Evolutionary conservation across 2,797 vertebrate species (phyloP).

Genomic region (Carduelis carduelis): DNA sequence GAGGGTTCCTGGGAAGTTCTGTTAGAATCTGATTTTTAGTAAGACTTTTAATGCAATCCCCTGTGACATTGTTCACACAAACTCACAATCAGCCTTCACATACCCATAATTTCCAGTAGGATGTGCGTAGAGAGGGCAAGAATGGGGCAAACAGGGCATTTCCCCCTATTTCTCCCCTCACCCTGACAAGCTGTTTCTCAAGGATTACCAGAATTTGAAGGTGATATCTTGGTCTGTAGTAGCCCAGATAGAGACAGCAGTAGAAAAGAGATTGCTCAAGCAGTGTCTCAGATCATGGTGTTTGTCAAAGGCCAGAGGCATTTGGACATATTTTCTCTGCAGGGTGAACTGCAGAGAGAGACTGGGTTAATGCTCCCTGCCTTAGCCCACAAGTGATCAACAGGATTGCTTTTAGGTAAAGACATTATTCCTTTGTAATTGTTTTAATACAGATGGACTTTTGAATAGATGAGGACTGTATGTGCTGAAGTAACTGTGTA

Average conservation of each 20-base stretch:
- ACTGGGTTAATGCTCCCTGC: background rate
- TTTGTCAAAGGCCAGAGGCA: background rate
- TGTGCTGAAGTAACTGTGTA: background rate
- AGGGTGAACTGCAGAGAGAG: background rate
- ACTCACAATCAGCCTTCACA: background rate
- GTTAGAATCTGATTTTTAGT: background rate
- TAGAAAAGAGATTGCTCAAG: background rate
- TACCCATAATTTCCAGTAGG: background rate
- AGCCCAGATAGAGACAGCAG: background rate
- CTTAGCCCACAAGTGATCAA: background rate
- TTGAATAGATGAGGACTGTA: background rate
- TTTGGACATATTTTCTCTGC: background rate
- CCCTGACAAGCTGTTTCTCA: background rate
- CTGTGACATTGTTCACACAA: background rate
- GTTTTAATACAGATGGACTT: background rate
- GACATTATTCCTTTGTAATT: background rate
- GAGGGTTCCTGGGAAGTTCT: background rate
- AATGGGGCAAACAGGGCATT: background rate
- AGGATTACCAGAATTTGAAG: background rate
- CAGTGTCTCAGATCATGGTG: background rate
- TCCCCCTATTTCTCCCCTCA: background rate
- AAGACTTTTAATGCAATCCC: background rate
- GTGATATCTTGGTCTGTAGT: background rate
- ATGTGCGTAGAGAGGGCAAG: background rate
- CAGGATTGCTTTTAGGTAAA: background rate